Conservation (phyloP, 2,888 invertebrate species). For the Cryptocephalus moraei region DNA sequence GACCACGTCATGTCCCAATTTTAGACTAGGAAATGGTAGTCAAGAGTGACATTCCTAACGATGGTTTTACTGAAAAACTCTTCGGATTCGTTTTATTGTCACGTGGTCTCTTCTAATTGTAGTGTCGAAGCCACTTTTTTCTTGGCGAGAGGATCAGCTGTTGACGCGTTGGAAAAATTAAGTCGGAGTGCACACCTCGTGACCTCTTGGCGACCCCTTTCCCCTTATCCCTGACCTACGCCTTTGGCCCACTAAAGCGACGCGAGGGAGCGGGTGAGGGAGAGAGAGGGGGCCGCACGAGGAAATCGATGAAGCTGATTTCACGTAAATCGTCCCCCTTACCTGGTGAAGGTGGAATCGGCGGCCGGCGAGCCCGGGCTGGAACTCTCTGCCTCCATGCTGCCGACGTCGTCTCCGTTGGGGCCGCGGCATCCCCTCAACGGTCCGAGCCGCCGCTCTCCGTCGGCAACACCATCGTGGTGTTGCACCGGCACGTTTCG, state of each 20-base stretch:
- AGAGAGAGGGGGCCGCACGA: not conserved
- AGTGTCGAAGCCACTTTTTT: no score
- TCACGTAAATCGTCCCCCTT: conserved; percentile 5
- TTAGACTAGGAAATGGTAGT: no score
- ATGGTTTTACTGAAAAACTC: no score
- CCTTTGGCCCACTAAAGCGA: no score
- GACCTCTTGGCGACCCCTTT: no score
- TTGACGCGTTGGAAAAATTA: not conserved
- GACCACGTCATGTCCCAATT: no score
- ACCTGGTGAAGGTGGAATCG: conserved; percentile 37
- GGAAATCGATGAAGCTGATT: conserved; percentile 14
- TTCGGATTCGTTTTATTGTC: no score
- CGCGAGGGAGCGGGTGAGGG: no score
- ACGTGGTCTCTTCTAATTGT: no score
- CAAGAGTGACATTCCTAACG: no score
- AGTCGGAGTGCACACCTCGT: no score
- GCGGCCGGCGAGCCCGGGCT: conserved; percentile 31
- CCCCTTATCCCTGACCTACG: not conserved
- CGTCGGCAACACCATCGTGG: not conserved
- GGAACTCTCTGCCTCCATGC: conserved; percentile 38
- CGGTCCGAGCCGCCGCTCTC: conserved; percentile 9
- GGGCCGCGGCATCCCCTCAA: conserved; percentile 16
- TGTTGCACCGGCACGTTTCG: conserved; percentile 3
- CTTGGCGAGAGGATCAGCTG: no score
- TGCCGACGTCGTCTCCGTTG: conserved; percentile 10